Evolutionary conservation across 1,140 invertebrate genomes (phyloP).

Genomic region (Aphidius ervi): DNA sequence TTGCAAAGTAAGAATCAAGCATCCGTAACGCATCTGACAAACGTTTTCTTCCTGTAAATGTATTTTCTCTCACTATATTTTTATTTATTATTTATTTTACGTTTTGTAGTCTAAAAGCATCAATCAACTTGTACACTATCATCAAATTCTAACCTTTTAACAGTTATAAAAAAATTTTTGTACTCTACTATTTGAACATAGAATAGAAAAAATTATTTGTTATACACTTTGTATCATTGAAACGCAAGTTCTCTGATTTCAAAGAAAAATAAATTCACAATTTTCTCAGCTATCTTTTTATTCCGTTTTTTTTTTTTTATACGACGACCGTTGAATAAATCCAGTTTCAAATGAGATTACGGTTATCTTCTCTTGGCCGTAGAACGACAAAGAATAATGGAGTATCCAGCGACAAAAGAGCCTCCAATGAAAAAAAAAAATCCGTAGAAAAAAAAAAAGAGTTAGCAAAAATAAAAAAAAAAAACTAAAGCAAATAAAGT

Average conservation of each 20-base stretch:
- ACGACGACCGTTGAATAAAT: constrained; percentile 11
- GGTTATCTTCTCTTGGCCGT: constrained; percentile 13
- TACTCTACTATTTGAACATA: too few species aligned
- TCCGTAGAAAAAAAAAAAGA: not conserved
- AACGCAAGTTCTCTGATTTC: not conserved
- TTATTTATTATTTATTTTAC: too few species aligned
- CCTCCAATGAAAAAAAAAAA: constrained; percentile 10
- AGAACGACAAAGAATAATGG: constrained; percentile 18
- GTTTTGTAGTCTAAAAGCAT: too few species aligned
- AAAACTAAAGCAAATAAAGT: not conserved
- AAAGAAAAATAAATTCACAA: constrained; percentile 11
- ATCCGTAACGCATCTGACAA: constrained; percentile 8
- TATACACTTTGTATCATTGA: too few species aligned
- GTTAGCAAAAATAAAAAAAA: not conserved
- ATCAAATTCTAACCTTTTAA: too few species aligned
- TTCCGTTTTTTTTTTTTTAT: not conserved
- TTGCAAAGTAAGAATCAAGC: not conserved
- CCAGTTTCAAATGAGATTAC: constrained; percentile 20
- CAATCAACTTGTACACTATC: too few species aligned
- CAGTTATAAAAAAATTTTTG: too few species aligned
- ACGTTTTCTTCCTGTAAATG: not conserved
- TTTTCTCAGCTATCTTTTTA: not conserved
- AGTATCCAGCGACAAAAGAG: constrained; percentile 11
- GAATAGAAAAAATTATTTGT: too few species aligned
- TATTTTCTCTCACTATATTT: too few species aligned